Percentiles rank a stretch among this genome's conserved stretches.
Conservation (phyloP, 2,113 vertebrate genomes). For the Marcusenius ussheri region DNA sequence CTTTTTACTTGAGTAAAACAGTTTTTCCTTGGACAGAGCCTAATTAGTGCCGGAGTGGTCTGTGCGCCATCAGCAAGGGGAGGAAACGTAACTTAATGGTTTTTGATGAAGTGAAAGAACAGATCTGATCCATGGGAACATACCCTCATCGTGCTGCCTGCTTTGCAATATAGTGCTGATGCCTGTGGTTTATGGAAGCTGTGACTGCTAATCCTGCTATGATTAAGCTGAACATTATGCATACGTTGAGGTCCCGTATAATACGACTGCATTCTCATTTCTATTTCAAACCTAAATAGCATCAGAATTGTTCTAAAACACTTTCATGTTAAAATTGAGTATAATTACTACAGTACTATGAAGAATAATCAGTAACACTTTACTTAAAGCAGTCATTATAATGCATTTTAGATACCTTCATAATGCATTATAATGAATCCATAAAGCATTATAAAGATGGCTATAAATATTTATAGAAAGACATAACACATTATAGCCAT, state of each 20-base stretch:
- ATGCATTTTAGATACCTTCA: neutral
- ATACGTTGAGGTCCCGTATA: neutral
- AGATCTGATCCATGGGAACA: neutral
- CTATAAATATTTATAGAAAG: too few species aligned
- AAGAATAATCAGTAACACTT: neutral
- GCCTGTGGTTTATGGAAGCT: neutral
- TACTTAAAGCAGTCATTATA: neutral
- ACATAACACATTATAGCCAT: too few species aligned
- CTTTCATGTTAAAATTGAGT: neutral
- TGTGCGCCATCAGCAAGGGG: neutral
- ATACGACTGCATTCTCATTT: neutral
- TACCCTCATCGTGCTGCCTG: neutral
- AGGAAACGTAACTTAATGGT: neutral
- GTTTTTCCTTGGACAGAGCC: neutral
- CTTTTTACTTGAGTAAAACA: neutral
- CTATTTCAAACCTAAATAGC: neutral
- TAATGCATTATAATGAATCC: neutral
- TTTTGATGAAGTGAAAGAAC: neutral
- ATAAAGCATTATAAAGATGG: too few species aligned
- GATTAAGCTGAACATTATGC: neutral
- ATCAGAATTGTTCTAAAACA: neutral
- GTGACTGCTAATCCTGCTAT: neutral
- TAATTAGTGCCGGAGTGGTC: neutral
- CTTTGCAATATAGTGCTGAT: neutral
- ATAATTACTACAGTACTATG: neutral